A percentile compares a stretch with the other conserved stretches of the same genome.
Conservation (phyloP, 2,113 vertebrate species). For the Physeter macrocephalus region DNA sequence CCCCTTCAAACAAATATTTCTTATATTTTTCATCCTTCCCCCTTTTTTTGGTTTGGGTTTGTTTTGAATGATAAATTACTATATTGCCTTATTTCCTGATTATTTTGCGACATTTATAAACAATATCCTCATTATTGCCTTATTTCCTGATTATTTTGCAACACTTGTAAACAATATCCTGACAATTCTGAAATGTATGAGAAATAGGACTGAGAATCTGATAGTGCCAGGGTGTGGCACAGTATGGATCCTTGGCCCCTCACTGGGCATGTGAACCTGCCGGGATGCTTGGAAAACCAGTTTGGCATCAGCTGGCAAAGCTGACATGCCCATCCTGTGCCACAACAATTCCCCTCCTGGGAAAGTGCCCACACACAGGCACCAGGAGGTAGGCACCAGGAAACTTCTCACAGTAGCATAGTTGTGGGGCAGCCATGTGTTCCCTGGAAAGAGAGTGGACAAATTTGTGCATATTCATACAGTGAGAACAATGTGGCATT, state of each 20-base stretch:
- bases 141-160: neutral
- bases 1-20: too few species aligned
- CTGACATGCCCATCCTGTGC: neutral
- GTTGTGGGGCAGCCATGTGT: neutral
- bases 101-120: neutral
- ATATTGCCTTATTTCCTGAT: neutral
- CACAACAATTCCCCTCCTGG: too few species aligned
- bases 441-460: neutral
- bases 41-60: neutral
- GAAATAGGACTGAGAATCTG: neutral
- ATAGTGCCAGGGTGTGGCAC: too few species aligned
- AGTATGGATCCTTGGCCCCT: rapidly evolving
- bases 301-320: neutral
- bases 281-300: neutral
- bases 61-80: neutral
- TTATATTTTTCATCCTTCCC: too few species aligned
- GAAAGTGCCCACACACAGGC: rapidly evolving
- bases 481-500: neutral
- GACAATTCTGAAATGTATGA: neutral
- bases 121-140: too few species aligned
- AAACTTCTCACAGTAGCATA: neutral
- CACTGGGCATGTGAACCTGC: neutral
- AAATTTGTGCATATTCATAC: too few species aligned
- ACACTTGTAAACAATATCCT: neutral
- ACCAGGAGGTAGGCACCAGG: neutral